phyloP scores from a whole-genome alignment of 2,888 invertebrate species.

The Dexiosoma caninum region DNA sequence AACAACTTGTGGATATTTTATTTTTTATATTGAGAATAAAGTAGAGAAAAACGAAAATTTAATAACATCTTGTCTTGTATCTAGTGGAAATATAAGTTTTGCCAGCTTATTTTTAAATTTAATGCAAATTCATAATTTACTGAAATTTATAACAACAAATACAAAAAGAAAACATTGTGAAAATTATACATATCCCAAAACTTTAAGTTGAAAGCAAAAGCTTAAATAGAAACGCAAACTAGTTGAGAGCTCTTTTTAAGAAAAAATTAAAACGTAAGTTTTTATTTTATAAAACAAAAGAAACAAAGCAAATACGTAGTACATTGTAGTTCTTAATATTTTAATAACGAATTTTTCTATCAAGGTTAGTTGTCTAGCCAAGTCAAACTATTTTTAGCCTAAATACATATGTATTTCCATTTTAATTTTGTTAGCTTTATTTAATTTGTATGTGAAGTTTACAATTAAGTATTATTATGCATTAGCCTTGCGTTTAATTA shows the following conservation, averaged over 20 bases:
- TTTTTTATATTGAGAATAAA: slow-evolving; percentile 13
- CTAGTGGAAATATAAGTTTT: slow-evolving; percentile 5
- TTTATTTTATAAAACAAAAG: neutral
- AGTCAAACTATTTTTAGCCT: slow-evolving; percentile 23
- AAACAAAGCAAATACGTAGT: neutral
- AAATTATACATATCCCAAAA: slow-evolving; percentile 33
- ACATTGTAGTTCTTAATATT: neutral
- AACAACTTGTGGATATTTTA: slow-evolving; percentile 39
- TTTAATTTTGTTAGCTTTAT: neutral
- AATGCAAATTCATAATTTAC: slow-evolving; percentile 42
- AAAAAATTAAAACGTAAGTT: slow-evolving; percentile 47
- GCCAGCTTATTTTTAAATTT: slow-evolving; percentile 23
- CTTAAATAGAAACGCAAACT: neutral
- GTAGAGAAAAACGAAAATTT: slow-evolving; percentile 8
- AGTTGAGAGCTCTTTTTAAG: neutral
- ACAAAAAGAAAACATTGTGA: slow-evolving; percentile 40
- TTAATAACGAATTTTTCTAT: neutral
- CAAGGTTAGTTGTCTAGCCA: slow-evolving; percentile 31
- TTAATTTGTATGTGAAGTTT: neutral
- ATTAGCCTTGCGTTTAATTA: neutral
- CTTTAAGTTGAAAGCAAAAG: slow-evolving; percentile 30
- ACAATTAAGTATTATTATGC: neutral
- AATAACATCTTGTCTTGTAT: slow-evolving; percentile 1
- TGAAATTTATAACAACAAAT: slow-evolving; percentile 12
- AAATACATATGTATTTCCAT: neutral